phyloP scores from a whole-genome alignment of 2,888 invertebrate species.

The Ormia ochracea region DNA sequence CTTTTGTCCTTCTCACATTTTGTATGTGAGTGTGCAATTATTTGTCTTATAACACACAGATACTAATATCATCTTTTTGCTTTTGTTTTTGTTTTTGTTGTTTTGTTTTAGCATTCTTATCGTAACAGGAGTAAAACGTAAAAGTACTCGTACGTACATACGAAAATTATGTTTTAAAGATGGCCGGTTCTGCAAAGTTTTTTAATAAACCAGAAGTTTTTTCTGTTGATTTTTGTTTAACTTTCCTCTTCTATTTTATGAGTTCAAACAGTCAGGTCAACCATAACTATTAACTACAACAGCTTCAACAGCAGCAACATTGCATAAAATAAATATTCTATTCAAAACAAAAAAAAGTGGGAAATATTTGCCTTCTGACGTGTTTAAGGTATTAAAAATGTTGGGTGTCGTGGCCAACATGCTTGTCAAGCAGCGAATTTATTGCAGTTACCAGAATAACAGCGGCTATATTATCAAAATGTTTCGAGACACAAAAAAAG shows the following conservation, averaged over 20 bases:
- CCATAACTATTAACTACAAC: background rate
- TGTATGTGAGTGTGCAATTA: background rate
- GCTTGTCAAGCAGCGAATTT: too few species aligned
- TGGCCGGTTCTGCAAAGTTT: constrained; percentile 52
- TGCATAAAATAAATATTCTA: background rate
- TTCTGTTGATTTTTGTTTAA: constrained; percentile 29
- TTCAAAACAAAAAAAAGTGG: too few species aligned
- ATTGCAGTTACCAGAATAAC: too few species aligned
- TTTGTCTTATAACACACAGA: background rate
- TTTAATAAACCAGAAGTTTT: constrained; percentile 59
- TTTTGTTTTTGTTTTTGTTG: too few species aligned
- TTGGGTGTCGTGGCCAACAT: too few species aligned
- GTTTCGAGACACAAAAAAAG: too few species aligned
- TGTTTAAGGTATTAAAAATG: background rate
- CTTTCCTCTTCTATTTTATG: constrained; percentile 44
- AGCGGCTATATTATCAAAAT: too few species aligned
- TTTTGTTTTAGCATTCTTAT: background rate
- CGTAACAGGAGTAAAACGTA: background rate
- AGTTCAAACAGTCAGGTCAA: constrained; percentile 53
- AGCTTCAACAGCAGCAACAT: background rate
- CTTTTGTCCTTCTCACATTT: constrained; percentile 12
- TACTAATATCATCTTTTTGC: too few species aligned
- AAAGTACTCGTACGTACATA: constrained; percentile 5
- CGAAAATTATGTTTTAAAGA: constrained; percentile 33
- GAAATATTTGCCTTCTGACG: background rate